Evolutionary conservation across 2,113 vertebrate species (phyloP), one percentile per base, ranked within the genome.

Genomic region (Apteryx owenii): DNA sequence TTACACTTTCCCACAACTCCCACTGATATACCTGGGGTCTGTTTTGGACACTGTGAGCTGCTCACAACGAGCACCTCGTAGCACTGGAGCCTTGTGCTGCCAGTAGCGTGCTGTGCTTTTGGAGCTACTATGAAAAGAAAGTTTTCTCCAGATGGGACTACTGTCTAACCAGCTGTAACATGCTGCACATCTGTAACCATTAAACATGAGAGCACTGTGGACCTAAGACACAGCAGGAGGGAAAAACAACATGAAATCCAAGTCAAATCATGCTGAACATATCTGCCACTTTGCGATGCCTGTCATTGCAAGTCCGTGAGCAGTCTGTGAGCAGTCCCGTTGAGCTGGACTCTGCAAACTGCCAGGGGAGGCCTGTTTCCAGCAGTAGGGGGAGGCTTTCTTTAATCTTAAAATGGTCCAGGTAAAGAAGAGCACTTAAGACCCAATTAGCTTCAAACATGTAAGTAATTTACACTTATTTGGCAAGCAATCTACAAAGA

Each of bases 141-240:
- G 29, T 8, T 64, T 50, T 36, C 48, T 36, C 8, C 29, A 77
- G 40, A 18, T 50, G 8, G 9, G 29, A 26, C 40, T 64, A n/a
- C 8, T n/a, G 69, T 76, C 40, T 56, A 9, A 64, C 18, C 33
- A 36, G 16, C 28, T 26, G 29, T 64, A 70, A 36, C 25, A 36
- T 5, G 20, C n/a, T 70, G 48, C n/a, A 33, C 56, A 15, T 62
- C 54, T 16, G 8, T 76, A 56, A 25, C 16, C 19, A 18, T 69
- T 76, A 40, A 48, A 62, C 20, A 48, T 0, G 0, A 48, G 54
- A 69, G 33, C 23, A 19, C n/a, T 62, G 40, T 1, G 2, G 46
- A 36, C 53, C 25, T 22, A 22, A 70, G 62, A 69, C 15, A 17
- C 53, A 87, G 54, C n/a, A 26, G 40, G 28, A 56, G 23, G 12